A percentile compares a stretch with the other conserved stretches of the same genome.
phyloP scores from a whole-genome alignment of 2,888 invertebrate genomes.

The Drosophila recens region DNA sequence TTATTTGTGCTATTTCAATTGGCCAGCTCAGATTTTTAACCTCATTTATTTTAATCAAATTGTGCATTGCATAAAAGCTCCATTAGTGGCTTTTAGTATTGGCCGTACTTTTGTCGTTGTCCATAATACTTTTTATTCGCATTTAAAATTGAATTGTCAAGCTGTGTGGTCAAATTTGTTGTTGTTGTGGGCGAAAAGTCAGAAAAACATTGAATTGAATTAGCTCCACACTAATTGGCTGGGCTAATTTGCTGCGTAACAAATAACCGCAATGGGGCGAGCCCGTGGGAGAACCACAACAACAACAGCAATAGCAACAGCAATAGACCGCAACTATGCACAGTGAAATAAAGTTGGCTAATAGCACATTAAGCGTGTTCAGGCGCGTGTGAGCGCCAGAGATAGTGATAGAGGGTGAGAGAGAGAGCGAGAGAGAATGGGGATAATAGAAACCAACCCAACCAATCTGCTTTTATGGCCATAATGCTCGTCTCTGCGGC shows the following conservation, averaged over 20 bases:
- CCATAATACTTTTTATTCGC: constrained; percentile 21
- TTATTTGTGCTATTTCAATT: constrained; percentile 1
- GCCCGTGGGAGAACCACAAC: constrained; percentile 4
- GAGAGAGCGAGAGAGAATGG: neutral
- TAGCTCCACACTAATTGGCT: constrained; percentile 66
- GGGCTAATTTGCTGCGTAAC: constrained; percentile 61
- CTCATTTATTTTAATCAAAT: constrained; percentile 40
- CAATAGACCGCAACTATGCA: constrained; percentile 20
- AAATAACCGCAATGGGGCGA: constrained; percentile 58
- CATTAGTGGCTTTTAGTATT: constrained; percentile 54
- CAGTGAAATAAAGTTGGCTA: constrained; percentile 50
- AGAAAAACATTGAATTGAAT: constrained; percentile 58
- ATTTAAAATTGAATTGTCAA: constrained; percentile 50
- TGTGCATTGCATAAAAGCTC: constrained; percentile 22
- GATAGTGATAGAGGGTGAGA: neutral
- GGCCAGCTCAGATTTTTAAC: constrained; percentile 1
- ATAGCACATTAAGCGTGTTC: constrained; percentile 54
- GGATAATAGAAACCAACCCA: neutral
- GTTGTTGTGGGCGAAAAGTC: constrained; percentile 19
- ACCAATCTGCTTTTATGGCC: constrained; percentile 38
- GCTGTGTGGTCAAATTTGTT: constrained; percentile 10
- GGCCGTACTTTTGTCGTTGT: constrained; percentile 18
- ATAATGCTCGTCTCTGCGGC: constrained; percentile 34
- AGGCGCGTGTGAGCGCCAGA: neutral
- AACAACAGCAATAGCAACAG: constrained; percentile 11